These are phyloP conservation scores for Eupithecia insigniata DNA, from an alignment of 2,888 invertebrate species.

Conservation along the genomic window DNA sequence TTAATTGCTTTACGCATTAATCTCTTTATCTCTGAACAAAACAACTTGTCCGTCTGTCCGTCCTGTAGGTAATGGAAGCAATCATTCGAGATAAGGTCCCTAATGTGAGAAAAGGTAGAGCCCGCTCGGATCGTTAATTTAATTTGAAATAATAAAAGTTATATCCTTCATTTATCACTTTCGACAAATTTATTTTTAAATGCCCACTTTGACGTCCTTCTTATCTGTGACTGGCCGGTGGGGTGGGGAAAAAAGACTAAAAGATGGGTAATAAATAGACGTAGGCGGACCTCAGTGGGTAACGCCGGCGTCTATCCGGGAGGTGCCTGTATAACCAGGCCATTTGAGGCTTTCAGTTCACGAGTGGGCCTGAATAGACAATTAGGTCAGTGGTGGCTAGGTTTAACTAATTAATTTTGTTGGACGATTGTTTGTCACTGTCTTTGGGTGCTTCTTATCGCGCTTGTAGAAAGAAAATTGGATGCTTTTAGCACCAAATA, in stretches of 20 bases:
- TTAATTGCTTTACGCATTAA: constrained; percentile 84
- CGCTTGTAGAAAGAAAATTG: not conserved
- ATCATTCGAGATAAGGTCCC: constrained; percentile 83
- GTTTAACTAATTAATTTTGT: not conserved
- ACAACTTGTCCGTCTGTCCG: constrained; percentile 70
- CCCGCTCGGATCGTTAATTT: constrained; percentile 80
- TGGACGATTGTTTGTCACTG: not conserved
- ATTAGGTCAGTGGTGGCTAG: not conserved
- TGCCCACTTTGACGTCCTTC: constrained; percentile 75
- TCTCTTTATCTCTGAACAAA: constrained; percentile 80
- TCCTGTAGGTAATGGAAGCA: constrained; percentile 82
- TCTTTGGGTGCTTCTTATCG: not conserved
- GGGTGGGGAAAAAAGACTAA: constrained; percentile 67
- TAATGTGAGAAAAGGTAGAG: constrained; percentile 84
- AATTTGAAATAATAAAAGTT: constrained; percentile 84
- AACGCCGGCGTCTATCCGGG: constrained; percentile 38
- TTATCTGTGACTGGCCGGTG: constrained; percentile 74
- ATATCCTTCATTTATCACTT: constrained; percentile 83
- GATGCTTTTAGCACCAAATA: not conserved
- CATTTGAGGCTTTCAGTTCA: not conserved
- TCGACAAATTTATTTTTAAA: constrained; percentile 85
- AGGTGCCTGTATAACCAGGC: not conserved
- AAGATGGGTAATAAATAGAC: constrained; percentile 66
- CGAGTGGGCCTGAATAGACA: not conserved
- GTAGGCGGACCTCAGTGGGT: constrained; percentile 56